Evolutionary conservation across 2,113 vertebrate species (phyloP), one percentile per base, ranked within the genome.

Genomic region (Oncorhynchus kisutch): DNA sequence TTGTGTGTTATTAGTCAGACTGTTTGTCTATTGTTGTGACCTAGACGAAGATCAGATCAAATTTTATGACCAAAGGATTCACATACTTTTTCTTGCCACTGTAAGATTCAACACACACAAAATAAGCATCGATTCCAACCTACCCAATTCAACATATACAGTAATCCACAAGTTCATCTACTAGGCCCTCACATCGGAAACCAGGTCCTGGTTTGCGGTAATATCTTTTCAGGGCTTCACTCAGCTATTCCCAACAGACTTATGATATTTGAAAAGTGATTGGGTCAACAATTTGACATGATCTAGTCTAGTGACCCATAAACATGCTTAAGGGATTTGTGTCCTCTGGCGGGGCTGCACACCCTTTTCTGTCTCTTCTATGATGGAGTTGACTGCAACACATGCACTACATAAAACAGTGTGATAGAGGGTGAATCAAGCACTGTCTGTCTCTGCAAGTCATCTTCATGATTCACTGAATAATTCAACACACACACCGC

Each of bases 321-420:
- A 85, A 81, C 67, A 75, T 76, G 62, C 85, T 66, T 76, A 57
- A 69, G 85, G 83, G 88, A 88, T 84, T 88, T 89, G 77, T 74
- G 78, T 66, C 39, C 62, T 88, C 81, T 83, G 89, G 82, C 86
- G 78, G 83, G 86, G 81, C 82, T 76, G 54, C 65, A 72, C 71
- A 72, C 29, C 81, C 81, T 86, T 78, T 77, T 81, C 84, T 71
- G 81, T 79, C 84, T 91, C 88, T 89, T 92, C 89, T 90, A 82
- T 87, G 87, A 88, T 78, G 57, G 80, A 89, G 81, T 69, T 49
- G 69, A 11, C 20, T 72, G 84, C 80, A 82, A 76, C 82, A 82
- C 81, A 78, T 78, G 70, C 48, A 45, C 45, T 25, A 78, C 84
- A 88, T 90, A 84, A 87, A 91, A 90, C 71, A 81, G 86, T 89